Conservation (phyloP, 2,113 vertebrate species). For the Nothobranchius kuhntae region DNA sequence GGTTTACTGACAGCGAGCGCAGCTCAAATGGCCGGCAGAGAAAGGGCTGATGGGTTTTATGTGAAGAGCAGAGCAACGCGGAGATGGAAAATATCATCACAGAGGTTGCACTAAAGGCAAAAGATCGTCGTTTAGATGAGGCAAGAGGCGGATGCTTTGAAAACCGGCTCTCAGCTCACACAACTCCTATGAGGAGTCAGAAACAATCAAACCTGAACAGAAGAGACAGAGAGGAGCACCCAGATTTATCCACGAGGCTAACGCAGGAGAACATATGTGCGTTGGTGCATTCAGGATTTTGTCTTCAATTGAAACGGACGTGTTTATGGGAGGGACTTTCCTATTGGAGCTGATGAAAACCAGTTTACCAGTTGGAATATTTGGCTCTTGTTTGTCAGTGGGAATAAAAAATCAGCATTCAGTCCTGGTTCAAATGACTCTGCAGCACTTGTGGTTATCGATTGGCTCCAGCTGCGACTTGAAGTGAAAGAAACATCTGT, state of each 20-base stretch:
- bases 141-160: constrained; percentile 22
- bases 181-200: constrained; percentile 26
- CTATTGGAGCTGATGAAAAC: not conserved
- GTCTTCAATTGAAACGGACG: too few species aligned
- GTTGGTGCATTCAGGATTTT: too few species aligned
- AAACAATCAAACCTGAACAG: constrained; percentile 25
- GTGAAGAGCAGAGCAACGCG: constrained; percentile 44
- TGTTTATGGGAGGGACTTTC: too few species aligned
- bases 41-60: constrained; percentile 32
- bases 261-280: too few species aligned
- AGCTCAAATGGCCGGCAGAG: constrained; percentile 54
- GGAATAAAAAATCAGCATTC: not conserved
- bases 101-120: constrained; percentile 32
- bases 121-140: constrained; percentile 41
- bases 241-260: too few species aligned
- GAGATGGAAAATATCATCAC: constrained; percentile 56
- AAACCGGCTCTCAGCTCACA: constrained; percentile 37
- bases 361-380: too few species aligned
- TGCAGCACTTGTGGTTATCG: not conserved
- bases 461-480: not conserved
- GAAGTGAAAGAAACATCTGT: not conserved
- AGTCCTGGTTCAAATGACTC: not conserved
- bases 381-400: not conserved
- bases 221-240: not conserved
- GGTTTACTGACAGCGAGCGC: constrained; percentile 55